Evolutionary conservation across 2,888 invertebrate genomes (phyloP).

Genomic region (Copidosoma aretas): DNA sequence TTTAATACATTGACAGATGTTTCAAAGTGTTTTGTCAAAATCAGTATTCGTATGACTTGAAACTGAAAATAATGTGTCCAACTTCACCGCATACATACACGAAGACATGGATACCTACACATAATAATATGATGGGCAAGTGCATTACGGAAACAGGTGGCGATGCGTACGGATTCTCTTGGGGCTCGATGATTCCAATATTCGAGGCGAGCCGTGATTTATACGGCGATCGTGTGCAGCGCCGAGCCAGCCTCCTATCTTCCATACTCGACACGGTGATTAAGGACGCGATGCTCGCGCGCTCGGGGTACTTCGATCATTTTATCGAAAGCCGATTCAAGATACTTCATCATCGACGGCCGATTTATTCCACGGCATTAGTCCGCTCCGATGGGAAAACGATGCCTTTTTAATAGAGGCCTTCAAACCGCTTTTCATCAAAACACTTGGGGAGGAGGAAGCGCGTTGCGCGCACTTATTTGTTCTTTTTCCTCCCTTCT

Average conservation of each 20-base stretch:
- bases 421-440: too few relatives aligned
- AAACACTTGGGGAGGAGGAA: too few relatives aligned
- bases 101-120: constrained; percentile 45
- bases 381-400: too few relatives aligned
- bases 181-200: constrained; percentile 53
- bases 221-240: constrained; percentile 48
- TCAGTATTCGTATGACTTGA: too few relatives aligned
- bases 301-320: not conserved
- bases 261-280: not conserved
- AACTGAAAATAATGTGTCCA: too few relatives aligned
- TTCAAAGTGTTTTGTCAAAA: too few relatives aligned
- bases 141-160: constrained; percentile 46
- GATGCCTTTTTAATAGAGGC: too few relatives aligned
- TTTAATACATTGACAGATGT: too few relatives aligned
- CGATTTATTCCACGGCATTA: not conserved
- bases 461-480: too few relatives aligned
- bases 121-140: constrained; percentile 28
- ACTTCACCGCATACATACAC: constrained; percentile 53
- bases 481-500: too few relatives aligned
- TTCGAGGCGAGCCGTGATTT: constrained; percentile 50
- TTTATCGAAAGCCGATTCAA: not conserved
- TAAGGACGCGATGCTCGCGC: not conserved
- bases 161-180: constrained; percentile 49
- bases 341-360: not conserved
- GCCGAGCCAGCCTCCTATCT: not conserved